Conservation (phyloP, 2,797 vertebrate genomes). For the Hypotaenidia philippensis region DNA sequence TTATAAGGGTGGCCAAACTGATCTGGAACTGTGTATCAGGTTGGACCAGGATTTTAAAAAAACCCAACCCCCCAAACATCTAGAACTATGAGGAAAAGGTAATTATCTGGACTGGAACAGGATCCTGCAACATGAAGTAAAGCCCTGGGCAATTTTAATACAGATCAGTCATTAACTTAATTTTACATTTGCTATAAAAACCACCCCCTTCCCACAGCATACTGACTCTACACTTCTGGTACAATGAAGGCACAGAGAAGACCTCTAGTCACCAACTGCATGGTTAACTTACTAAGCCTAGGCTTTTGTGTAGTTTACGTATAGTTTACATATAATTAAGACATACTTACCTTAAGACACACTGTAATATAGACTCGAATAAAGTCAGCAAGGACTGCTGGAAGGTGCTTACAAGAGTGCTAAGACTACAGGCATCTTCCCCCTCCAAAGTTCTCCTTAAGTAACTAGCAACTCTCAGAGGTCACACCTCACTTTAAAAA, state of each 20-base stretch:
- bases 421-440: not conserved
- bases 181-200: not conserved
- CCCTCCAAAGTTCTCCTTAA: not conserved
- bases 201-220: not conserved
- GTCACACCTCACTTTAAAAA: not conserved
- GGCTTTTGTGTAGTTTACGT: not conserved
- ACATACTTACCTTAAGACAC: not conserved
- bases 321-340: not conserved
- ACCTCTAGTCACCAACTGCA: not conserved
- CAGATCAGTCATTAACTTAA: not conserved
- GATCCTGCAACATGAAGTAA: not conserved
- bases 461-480: not conserved
- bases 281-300: not conserved
- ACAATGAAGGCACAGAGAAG: not conserved
- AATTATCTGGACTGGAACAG: not conserved
- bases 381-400: not conserved
- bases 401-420: not conserved
- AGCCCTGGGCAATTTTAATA: not conserved
- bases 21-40: not conserved
- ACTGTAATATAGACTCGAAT: not conserved
- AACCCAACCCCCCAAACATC: not conserved
- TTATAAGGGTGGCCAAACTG: not conserved
- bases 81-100: not conserved
- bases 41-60: not conserved
- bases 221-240: not conserved